A percentile compares a stretch with the other conserved stretches of the same genome.
phyloP scores from a whole-genome alignment of 1,140 invertebrate species.

The Brachionus koreanus region DNA sequence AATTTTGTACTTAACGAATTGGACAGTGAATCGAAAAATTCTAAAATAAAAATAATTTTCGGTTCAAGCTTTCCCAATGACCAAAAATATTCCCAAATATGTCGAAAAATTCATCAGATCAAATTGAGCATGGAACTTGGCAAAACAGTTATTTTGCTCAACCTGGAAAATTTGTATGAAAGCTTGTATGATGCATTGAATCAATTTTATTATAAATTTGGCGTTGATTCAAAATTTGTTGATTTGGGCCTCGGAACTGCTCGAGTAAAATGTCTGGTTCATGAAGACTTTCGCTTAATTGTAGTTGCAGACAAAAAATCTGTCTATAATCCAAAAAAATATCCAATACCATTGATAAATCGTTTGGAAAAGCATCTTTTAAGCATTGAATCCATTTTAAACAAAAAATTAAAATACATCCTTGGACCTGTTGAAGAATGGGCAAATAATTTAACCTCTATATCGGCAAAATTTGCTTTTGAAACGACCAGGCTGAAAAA shows the following conservation, averaged over 20 bases:
- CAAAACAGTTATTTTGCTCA: constrained; percentile 53
- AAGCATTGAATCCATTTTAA: constrained; percentile 49
- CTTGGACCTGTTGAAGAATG: constrained; percentile 48
- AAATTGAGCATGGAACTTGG: constrained; percentile 57
- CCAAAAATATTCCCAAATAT: constrained; percentile 49
- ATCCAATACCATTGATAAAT: constrained; percentile 55
- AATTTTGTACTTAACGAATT: constrained; percentile 23
- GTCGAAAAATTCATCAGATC: constrained; percentile 56
- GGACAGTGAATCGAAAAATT: constrained; percentile 26
- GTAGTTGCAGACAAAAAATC: constrained; percentile 54
- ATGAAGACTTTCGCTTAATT: constrained; percentile 52
- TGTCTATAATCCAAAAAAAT: constrained; percentile 50
- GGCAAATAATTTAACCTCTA: constrained; percentile 48
- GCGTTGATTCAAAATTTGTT: constrained; percentile 52
- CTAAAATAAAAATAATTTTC: constrained; percentile 24
- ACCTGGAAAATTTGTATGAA: constrained; percentile 55
- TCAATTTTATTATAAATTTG: constrained; percentile 54
- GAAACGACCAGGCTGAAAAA: not conserved
- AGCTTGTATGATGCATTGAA: constrained; percentile 57
- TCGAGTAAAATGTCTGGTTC: constrained; percentile 54
- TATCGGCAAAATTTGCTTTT: not conserved
- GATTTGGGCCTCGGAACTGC: constrained; percentile 55
- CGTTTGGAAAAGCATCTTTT: constrained; percentile 54
- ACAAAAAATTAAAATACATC: constrained; percentile 47
- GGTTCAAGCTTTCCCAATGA: constrained; percentile 34